These are phyloP conservation scores for Cynocephalus volans DNA, from an alignment of 2,113 vertebrate species.

Conservation along the genomic window DNA sequence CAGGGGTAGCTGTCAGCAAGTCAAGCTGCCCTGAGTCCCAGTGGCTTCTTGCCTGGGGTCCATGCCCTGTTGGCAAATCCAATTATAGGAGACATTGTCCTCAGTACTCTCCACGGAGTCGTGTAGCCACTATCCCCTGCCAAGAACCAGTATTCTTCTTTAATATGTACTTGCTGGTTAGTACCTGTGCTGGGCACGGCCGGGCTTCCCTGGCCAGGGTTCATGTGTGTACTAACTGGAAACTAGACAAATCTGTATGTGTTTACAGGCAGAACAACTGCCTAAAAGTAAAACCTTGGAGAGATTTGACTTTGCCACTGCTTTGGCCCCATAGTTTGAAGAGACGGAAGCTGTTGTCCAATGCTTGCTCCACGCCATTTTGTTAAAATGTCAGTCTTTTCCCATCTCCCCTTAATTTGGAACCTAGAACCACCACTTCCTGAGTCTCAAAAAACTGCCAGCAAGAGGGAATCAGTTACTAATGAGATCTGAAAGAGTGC, in stretches of 20 bases:
- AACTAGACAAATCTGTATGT: not conserved
- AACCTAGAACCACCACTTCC: not conserved
- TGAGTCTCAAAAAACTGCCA: not conserved
- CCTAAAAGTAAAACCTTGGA: not conserved
- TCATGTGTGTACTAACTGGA: not conserved
- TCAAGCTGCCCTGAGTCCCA: conserved; percentile 10
- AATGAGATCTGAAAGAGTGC: rapidly evolving
- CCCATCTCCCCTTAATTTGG: not conserved
- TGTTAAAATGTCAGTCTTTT: not conserved
- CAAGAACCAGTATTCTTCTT: not conserved
- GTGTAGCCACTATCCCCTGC: not conserved
- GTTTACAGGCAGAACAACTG: not conserved
- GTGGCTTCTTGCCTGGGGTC: conserved; percentile 24
- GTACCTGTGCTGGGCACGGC: not conserved
- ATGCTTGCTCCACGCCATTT: not conserved
- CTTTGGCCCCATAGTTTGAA: not conserved
- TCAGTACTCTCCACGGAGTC: not conserved
- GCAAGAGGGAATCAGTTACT: not conserved
- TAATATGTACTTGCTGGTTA: not conserved
- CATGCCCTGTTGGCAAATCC: not conserved
- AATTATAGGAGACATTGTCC: conserved; percentile 21
- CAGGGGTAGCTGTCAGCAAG: conserved; percentile 23
- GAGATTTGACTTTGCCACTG: not conserved
- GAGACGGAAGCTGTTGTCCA: not conserved
- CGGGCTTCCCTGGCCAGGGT: not conserved